These are phyloP conservation scores for Pecten maximus DNA, from an alignment of 2,888 invertebrate genomes.

Conservation along the genomic window DNA sequence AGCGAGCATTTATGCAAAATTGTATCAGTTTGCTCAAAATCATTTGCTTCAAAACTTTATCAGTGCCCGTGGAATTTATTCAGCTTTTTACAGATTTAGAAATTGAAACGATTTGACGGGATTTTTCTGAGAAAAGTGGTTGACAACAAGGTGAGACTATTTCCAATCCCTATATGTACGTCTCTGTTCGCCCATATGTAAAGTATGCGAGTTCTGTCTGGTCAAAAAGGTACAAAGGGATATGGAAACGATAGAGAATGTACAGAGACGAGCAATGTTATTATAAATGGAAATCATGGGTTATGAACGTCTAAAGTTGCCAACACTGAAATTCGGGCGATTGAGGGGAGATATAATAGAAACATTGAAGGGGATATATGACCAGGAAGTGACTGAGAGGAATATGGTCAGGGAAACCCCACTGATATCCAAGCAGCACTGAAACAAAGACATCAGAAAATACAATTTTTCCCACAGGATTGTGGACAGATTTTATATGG, in stretches of 20 bases:
- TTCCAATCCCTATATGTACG: too few species aligned
- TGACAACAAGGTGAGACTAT: too few species aligned
- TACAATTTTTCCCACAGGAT: slow-evolving; percentile 41
- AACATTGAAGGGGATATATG: slow-evolving; percentile 14
- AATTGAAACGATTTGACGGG: too few species aligned
- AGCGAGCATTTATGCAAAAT: too few species aligned
- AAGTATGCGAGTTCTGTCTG: neutral
- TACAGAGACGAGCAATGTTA: slow-evolving; percentile 48
- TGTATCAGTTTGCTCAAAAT: too few species aligned
- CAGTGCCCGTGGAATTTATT: too few species aligned
- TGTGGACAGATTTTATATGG: slow-evolving; percentile 33
- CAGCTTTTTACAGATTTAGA: too few species aligned
- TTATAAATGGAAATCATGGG: too few species aligned
- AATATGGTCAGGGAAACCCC: slow-evolving; percentile 30
- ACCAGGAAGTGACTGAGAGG: neutral
- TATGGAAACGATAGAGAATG: slow-evolving; percentile 42
- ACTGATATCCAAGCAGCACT: slow-evolving; percentile 31
- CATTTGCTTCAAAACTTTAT: too few species aligned
- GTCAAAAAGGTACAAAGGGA: slow-evolving; percentile 41
- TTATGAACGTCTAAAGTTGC: slow-evolving; percentile 38
- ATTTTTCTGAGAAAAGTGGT: too few species aligned
- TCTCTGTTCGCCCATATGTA: too few species aligned
- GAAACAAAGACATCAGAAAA: slow-evolving; percentile 35
- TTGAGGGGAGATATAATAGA: slow-evolving; percentile 49
- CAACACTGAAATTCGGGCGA: slow-evolving; percentile 39